These are phyloP conservation scores for Drosophila eohydei DNA, from an alignment of 2,888 invertebrate genomes.

Conservation along the genomic window DNA sequence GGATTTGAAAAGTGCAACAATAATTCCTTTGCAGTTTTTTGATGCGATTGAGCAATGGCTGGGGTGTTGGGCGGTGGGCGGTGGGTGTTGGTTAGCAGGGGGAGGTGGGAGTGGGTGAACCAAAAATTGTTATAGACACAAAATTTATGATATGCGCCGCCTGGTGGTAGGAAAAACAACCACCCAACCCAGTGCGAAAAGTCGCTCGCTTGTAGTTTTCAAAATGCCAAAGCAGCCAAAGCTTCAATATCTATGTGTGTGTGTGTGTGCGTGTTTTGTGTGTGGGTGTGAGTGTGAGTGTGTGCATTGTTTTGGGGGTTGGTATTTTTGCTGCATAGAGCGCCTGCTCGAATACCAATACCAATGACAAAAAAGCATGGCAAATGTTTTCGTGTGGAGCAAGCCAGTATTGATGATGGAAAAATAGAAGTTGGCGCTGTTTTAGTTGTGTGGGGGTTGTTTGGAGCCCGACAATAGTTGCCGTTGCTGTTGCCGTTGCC, in stretches of 20 bases:
- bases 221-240: constrained; percentile 64
- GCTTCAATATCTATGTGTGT: constrained; percentile 39
- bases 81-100: not conserved
- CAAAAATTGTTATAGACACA: constrained; percentile 78
- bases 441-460: constrained; percentile 78
- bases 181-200: constrained; percentile 57
- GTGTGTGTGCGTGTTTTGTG: constrained; percentile 15
- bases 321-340: constrained; percentile 71
- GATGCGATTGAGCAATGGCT: constrained; percentile 16
- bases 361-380: constrained; percentile 15
- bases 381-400: constrained; percentile 40
- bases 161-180: constrained; percentile 65
- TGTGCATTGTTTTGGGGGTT: constrained; percentile 76
- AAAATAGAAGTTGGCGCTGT: constrained; percentile 80
- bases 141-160: constrained; percentile 74
- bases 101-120: constrained; percentile 36
- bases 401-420: constrained; percentile 71
- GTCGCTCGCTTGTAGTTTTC: constrained; percentile 64
- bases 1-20: constrained; percentile 71
- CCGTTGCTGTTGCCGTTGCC: constrained; percentile 17
- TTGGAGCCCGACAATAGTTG: constrained; percentile 59
- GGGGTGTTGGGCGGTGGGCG: not conserved
- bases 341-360: constrained; percentile 69
- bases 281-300: constrained; percentile 49
- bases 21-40: constrained; percentile 75